Evolutionary conservation across 2,113 vertebrate genomes (phyloP).

Genomic region (Gallinago paraguaiae): DNA sequence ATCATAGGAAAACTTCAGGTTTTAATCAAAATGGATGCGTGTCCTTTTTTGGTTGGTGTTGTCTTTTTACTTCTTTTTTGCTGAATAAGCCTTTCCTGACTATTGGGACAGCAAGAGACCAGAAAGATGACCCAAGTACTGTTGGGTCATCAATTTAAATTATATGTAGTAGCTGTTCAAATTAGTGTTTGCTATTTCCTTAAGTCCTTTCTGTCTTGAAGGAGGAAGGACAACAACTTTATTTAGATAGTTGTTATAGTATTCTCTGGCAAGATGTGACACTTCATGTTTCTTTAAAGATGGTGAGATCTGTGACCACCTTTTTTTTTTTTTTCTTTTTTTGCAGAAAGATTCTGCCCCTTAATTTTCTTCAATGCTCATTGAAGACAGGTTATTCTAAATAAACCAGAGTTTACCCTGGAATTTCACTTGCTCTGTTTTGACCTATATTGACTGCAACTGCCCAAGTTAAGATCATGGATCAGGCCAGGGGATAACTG

Average conservation of each 20-base stretch:
- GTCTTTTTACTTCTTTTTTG: neutral
- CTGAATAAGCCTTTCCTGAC: neutral
- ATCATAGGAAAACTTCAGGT: neutral
- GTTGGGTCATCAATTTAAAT: neutral
- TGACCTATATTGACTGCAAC: neutral
- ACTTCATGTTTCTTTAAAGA: neutral
- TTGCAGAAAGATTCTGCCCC: neutral
- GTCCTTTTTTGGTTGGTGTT: no score
- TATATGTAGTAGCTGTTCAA: neutral
- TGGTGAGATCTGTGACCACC: neutral
- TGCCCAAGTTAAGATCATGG: rapidly evolving
- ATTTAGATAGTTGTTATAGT: neutral
- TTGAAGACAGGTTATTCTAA: neutral
- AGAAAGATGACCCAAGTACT: neutral
- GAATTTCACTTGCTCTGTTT: neutral
- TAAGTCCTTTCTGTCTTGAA: neutral
- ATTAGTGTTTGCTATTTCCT: neutral
- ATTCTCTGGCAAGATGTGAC: neutral
- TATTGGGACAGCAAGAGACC: neutral
- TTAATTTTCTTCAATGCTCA: neutral
- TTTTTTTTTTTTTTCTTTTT: neutral
- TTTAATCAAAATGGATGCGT: neutral
- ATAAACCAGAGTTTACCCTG: neutral
- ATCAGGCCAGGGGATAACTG: neutral
- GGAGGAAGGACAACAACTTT: neutral